Conservation (phyloP, 2,888 invertebrate genomes). For the Drosophila incognita region DNA sequence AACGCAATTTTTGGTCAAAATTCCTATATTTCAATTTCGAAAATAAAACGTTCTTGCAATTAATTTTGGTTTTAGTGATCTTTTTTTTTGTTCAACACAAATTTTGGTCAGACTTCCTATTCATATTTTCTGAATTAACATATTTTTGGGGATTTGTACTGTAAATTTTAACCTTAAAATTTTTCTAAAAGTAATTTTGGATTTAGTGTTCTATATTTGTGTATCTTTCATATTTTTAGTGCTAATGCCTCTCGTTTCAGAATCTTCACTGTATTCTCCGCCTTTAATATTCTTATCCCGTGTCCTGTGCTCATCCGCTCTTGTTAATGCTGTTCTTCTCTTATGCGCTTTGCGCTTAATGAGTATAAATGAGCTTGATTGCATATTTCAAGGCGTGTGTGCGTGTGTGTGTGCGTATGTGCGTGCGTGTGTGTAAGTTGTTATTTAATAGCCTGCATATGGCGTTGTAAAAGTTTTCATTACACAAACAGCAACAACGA, state of each 20-base stretch:
- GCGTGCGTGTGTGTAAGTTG: slow-evolving; percentile 47
- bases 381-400: slow-evolving; percentile 70
- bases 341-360: slow-evolving; percentile 69
- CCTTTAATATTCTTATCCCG: neutral
- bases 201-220: neutral
- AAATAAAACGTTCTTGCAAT: neutral
- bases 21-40: neutral
- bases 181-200: neutral
- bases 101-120: neutral
- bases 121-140: neutral
- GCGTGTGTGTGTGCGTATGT: slow-evolving; percentile 14
- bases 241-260: neutral
- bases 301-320: slow-evolving; percentile 22
- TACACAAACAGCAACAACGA: slow-evolving; percentile 73
- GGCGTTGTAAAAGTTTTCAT: slow-evolving; percentile 81
- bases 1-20: neutral
- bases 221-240: neutral
- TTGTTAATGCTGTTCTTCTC: slow-evolving; percentile 35
- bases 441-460: slow-evolving; percentile 81
- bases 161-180: neutral
- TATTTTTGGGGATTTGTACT: neutral
- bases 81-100: no score
- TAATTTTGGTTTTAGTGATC: neutral
- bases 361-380: slow-evolving; percentile 81
- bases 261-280: neutral